phyloP scores from a whole-genome alignment of 2,797 vertebrate genomes.

The Trichosurus vulpecula region DNA sequence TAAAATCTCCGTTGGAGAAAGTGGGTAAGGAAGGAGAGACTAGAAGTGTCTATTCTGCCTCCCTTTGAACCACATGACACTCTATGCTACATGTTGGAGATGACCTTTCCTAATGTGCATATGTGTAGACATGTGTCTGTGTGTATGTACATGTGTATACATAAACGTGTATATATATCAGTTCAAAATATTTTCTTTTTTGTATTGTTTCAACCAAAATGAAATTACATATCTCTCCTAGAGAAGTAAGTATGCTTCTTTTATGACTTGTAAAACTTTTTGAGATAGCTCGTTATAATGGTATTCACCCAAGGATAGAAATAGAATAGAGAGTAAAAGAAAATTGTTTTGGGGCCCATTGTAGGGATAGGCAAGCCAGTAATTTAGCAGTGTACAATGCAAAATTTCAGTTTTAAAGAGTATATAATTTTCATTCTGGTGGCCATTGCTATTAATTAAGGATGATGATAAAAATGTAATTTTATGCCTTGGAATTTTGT shows the following conservation, averaged over 20 bases:
- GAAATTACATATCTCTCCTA: not conserved
- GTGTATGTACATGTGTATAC: no score
- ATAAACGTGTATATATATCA: not conserved
- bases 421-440: constrained; percentile 25
- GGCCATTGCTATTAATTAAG: not conserved
- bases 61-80: not conserved
- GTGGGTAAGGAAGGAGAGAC: not conserved
- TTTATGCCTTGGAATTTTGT: not conserved
- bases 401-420: constrained; percentile 25
- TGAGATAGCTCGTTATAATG: not conserved
- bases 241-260: not conserved
- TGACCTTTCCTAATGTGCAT: no score
- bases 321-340: not conserved
- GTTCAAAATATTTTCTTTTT: not conserved
- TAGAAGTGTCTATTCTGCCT: not conserved
- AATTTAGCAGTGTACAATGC: constrained; percentile 1
- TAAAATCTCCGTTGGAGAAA: not conserved
- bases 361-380: not conserved
- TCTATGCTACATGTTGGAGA: not conserved
- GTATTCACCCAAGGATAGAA: not conserved
- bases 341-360: not conserved
- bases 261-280: not conserved
- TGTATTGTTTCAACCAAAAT: not conserved
- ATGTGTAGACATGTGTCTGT: no score
- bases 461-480: constrained; percentile 1